phyloP scores from a whole-genome alignment of 2,797 vertebrate genomes.

The Fringilla coelebs region DNA sequence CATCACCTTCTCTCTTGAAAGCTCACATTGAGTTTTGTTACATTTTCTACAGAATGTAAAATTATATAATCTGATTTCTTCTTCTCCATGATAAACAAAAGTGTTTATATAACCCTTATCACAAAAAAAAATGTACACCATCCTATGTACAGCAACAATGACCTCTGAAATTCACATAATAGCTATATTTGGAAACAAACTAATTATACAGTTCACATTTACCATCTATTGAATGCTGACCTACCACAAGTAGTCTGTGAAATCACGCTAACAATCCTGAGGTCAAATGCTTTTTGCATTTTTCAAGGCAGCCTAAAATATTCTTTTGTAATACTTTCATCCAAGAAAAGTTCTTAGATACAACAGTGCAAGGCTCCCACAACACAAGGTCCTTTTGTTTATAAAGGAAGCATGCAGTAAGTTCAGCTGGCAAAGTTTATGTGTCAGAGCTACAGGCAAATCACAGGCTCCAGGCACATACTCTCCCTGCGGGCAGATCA shows the following conservation, averaged over 20 bases:
- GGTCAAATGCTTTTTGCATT: neutral
- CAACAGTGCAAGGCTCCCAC: neutral
- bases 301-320: neutral
- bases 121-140: neutral
- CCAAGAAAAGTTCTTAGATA: neutral
- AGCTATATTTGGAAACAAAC: neutral
- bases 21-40: neutral
- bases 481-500: neutral
- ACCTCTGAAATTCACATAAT: neutral
- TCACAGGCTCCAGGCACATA: neutral
- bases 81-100: neutral
- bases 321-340: neutral
- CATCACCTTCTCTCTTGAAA: neutral
- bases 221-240: neutral
- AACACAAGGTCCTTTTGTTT: neutral
- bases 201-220: neutral
- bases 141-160: neutral
- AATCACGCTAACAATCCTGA: neutral
- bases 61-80: neutral
- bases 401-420: rapidly evolving
- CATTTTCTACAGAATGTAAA: neutral
- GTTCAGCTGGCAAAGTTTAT: neutral
- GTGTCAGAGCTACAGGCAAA: neutral
- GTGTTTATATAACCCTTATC: neutral
- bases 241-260: neutral